phyloP scores from a whole-genome alignment of 2,888 invertebrate genomes.

The Oligia latruncula region DNA sequence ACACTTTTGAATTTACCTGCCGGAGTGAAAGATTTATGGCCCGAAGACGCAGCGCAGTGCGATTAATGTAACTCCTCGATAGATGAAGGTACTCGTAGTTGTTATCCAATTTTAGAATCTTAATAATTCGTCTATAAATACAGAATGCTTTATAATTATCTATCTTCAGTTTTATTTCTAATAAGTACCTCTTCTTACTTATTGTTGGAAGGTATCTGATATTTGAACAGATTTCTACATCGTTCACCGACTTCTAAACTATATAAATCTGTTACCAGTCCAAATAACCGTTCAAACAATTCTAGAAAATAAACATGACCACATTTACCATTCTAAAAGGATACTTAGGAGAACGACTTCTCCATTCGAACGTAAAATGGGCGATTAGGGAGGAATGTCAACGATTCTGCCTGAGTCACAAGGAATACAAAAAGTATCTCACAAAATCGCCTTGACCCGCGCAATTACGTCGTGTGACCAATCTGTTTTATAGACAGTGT shows the following conservation, averaged over 20 bases:
- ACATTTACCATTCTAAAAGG: constrained; percentile 61
- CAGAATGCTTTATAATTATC: neutral
- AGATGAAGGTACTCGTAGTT: neutral
- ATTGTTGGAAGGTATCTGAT: neutral
- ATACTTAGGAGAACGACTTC: constrained; percentile 56
- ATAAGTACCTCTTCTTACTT: neutral
- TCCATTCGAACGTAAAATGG: constrained; percentile 56
- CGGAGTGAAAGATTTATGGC: constrained; percentile 42
- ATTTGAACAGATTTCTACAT: constrained; percentile 2
- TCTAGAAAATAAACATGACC: constrained; percentile 41
- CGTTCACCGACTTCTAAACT: constrained; percentile 28
- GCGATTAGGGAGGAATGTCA: constrained; percentile 64
- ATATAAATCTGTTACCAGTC: constrained; percentile 39
- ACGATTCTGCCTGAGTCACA: constrained; percentile 52
- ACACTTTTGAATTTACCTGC: constrained; percentile 38
- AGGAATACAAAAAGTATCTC: constrained; percentile 51
- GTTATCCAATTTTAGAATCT: neutral
- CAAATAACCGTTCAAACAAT: constrained; percentile 55
- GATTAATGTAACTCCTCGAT: constrained; percentile 1
- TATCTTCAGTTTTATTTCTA: neutral
- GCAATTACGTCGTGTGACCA: constrained; percentile 63
- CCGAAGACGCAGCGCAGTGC: neutral
- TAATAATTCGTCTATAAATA: neutral
- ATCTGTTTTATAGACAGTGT: constrained; percentile 65
- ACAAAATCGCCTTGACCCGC: constrained; percentile 65